These are phyloP conservation scores for Salmo trutta DNA, from an alignment of 2,797 vertebrate species.

Conservation along the genomic window DNA sequence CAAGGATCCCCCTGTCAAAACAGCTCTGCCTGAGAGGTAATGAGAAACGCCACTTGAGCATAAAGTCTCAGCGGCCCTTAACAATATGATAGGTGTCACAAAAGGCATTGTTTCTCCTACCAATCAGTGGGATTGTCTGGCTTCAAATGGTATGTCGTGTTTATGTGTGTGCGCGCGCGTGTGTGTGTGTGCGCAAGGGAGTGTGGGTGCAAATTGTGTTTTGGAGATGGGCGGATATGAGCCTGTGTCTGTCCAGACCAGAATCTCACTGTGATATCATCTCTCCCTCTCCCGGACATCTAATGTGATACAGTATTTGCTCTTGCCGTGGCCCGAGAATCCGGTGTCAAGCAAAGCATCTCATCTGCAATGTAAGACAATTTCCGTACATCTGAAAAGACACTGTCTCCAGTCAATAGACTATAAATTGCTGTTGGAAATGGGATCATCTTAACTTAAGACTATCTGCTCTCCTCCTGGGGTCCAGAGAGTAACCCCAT, in stretches of 20 bases:
- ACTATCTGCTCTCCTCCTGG: slow-evolving; percentile 77
- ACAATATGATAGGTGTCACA: slow-evolving; percentile 74
- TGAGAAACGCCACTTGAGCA: slow-evolving; percentile 81
- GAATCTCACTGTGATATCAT: slow-evolving; percentile 84
- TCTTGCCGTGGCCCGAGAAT: slow-evolving; percentile 68
- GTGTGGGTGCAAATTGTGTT: slow-evolving; percentile 30
- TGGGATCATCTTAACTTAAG: slow-evolving; percentile 89
- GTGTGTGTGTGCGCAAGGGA: slow-evolving; percentile 3
- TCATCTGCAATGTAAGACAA: slow-evolving; percentile 97
- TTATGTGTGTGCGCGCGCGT: slow-evolving; percentile 1
- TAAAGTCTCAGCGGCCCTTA: slow-evolving; percentile 67
- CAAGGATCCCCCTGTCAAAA: slow-evolving; percentile 82
- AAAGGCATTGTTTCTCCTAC: slow-evolving; percentile 73
- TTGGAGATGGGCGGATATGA: slow-evolving; percentile 53
- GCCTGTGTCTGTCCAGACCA: slow-evolving; percentile 53
- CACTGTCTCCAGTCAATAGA: slow-evolving; percentile 93
- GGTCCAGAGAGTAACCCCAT: slow-evolving; percentile 76
- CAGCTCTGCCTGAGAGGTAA: slow-evolving; percentile 75
- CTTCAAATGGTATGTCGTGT: slow-evolving; percentile 46
- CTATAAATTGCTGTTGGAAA: slow-evolving; percentile 94
- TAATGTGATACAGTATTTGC: slow-evolving; percentile 83
- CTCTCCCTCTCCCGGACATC: slow-evolving; percentile 77
- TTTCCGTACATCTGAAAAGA: slow-evolving; percentile 92
- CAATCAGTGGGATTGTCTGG: slow-evolving; percentile 85
- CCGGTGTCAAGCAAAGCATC: slow-evolving; percentile 87